Base-by-base conservation (phyloP, 2,113 vertebrate species). In the Xyrauchen texanus region DNA sequence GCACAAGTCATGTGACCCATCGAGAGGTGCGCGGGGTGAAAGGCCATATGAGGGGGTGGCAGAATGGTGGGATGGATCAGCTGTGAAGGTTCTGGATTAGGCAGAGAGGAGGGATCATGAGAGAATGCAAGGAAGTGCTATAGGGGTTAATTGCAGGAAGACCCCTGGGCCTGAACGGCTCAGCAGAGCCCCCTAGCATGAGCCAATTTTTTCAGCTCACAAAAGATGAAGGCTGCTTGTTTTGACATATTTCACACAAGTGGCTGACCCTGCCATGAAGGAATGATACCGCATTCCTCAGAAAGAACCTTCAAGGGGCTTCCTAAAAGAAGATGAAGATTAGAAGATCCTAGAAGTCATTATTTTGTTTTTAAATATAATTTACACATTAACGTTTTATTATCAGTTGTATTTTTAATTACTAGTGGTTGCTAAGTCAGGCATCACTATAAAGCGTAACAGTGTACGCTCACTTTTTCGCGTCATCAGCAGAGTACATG, bases 1-100 rank as follows among this genome's bases (percentile, higher is more conserved):
- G 93, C 92, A 85, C 34, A 3, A 84, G 88, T 93, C 93, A 93
- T 92, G 91, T 93, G 92, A 92, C 90, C 86, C 80, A 85, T 79
- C 86, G 86, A 89, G 90, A 92, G 92, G 90, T 93, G 91, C 89
- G 83, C 65, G 21, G 86, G 91, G 91, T 91, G 87, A 89, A 76
- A 80, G 93, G 92, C 88, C 81, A 1, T 34, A 1, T 34, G 21
- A 21, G 52, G 60, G 71, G 21, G 60, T 6, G 60, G 55, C n/a
- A 53, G 64, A 47, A 61, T 57, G 60, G 68, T 51, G 62, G 60
- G 68, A 42, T 15, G 21, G 52, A 63, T 71, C 75, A 58, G 83
- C 83, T 55, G 81, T 57, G 80, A 81, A 77, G 52, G 65, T 62
- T 65, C 15, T 12, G 76, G 69, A 84, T 84, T 84, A 82, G 63